These are phyloP conservation scores for Urocyon cinereoargenteus DNA, from an alignment of 2,797 vertebrate species.

Conservation along the genomic window DNA sequence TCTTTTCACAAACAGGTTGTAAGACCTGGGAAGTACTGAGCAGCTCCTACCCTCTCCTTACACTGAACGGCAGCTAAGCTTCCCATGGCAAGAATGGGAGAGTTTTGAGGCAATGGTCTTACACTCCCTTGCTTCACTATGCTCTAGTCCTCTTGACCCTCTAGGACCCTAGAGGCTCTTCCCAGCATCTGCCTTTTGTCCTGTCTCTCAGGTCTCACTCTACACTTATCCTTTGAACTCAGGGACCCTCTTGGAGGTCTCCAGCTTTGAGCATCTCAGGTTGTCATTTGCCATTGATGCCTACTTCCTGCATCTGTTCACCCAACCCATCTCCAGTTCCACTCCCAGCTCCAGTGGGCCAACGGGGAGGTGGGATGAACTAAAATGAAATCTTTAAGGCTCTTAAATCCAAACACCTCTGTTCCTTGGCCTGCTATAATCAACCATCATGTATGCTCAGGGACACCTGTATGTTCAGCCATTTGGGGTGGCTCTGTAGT, in stretches of 20 bases:
- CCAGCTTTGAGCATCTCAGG: background rate
- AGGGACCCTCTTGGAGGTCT: background rate
- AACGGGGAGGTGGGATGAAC: background rate
- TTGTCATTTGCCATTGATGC: background rate
- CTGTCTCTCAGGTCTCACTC: background rate
- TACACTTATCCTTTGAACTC: background rate
- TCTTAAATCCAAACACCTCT: background rate
- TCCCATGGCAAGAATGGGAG: background rate
- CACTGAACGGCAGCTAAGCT: background rate
- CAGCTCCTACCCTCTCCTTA: background rate
- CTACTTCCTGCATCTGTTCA: background rate
- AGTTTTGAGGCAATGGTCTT: background rate
- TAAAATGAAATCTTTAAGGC: background rate
- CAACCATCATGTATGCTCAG: background rate
- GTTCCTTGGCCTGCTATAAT: background rate
- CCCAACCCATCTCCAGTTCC: background rate
- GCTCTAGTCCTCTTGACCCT: background rate
- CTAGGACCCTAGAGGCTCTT: background rate
- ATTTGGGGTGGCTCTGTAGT: background rate
- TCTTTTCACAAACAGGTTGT: background rate
- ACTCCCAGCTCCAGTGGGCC: background rate
- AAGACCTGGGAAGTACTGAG: background rate
- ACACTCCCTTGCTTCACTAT: background rate
- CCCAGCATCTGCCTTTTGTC: background rate
- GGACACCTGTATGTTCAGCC: background rate